Base-by-base conservation (phyloP, 2,888 invertebrate species). In the Cosmia pyralina region DNA sequence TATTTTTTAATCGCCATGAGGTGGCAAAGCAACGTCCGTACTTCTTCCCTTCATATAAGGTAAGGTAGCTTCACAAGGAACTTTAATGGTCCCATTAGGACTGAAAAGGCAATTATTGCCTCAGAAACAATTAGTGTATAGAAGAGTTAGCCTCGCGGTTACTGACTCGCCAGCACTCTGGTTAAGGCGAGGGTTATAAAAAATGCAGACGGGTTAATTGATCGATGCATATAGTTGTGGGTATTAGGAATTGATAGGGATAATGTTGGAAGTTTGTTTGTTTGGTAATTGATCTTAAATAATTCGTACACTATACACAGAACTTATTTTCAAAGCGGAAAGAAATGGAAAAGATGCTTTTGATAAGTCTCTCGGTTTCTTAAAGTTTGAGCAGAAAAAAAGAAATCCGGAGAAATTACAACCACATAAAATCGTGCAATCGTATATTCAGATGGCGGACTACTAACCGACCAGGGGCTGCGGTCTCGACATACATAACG, bases 51-150 rank as follows among this genome's bases (percentile, higher is more conserved):
- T 60, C 87, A 60, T 80, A 86, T 85, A 88, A 71, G 88, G 87
- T 68, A 75, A 79, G 71, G 83, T 74, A 72, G 77, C 64, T 73
- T 77, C 65, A 64, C 66, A 75, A 81, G 84, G 84, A 83, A 85
- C 82, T 87, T 90, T 89, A 92, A 92, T 90, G 88, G 82, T 79
- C 89, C 89, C 84, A 91, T 93, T 92, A 91, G 86, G 63, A 83
- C 90, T 90, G 72, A 82, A 90, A 92, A 91, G 93, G 93, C 89
- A 90, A 93, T 93, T 92, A 92, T 90, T 88, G 88, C 88, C 85
- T 88, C 82, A 80, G 81, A 87, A 91, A 93, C 93, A 93, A 93
- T 93, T 93, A 93, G 78, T 68, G 69, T 77, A 77, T 69, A 71
- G 69, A 50, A 41, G 74, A 74, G 70, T 71, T 77, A 70, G 77